Percentiles rank a stretch among this genome's conserved stretches.
Evolutionary conservation across 2,888 invertebrate genomes (phyloP).

Genomic region (Sminthurinus aureus): DNA sequence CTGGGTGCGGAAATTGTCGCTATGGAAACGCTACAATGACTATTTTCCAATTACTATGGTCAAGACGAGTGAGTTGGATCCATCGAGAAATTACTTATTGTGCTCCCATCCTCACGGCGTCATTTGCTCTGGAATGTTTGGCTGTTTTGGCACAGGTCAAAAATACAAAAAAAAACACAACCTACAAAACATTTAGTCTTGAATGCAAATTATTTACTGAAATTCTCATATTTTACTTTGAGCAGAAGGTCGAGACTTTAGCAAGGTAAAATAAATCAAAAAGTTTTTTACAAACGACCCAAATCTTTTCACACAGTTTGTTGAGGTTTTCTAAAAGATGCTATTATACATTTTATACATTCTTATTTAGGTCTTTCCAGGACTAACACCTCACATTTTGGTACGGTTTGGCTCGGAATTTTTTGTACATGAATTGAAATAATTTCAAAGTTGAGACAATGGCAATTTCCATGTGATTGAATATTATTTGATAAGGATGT

Average conservation of each 20-base stretch:
- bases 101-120: constrained; percentile 93
- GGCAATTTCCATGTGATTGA: no score
- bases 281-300: constrained; percentile 32
- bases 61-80: constrained; percentile 82
- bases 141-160: constrained; percentile 75
- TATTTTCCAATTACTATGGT: constrained; percentile 87
- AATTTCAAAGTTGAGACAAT: no score
- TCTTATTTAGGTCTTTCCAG: constrained; percentile 69
- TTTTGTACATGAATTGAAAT: no score
- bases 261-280: background rate
- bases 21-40: constrained; percentile 77
- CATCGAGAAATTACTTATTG: constrained; percentile 82
- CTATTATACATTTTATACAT: no score
- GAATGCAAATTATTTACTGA: background rate
- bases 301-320: no score
- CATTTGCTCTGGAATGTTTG: constrained; percentile 79
- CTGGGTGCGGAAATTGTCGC: constrained; percentile 72
- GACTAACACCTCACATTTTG: constrained; percentile 69
- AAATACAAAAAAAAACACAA: no score
- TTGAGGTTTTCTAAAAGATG: no score
- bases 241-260: background rate
- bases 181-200: no score
- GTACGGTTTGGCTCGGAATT: no score
- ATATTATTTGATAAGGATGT: no score
- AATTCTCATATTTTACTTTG: background rate